Evolutionary conservation across 2,113 vertebrate genomes (phyloP).

Genomic region (Catagonus wagneri): DNA sequence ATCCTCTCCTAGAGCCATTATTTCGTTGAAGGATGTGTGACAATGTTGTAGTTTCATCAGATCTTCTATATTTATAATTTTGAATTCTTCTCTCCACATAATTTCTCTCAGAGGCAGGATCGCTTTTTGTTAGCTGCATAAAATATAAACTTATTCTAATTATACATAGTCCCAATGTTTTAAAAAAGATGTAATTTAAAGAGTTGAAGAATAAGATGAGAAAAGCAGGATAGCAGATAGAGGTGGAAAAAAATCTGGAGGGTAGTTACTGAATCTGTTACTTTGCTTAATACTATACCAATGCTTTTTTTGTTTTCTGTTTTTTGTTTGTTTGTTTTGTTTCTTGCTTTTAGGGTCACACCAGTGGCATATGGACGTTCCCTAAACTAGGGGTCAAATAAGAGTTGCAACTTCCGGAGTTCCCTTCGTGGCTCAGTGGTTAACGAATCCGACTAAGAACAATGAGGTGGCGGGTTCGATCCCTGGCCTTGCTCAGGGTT

Average conservation of each 20-base stretch:
- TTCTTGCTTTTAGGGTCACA: background rate
- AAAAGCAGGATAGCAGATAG: background rate
- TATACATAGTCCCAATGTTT: background rate
- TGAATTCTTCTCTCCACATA: background rate
- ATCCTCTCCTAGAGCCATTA: background rate
- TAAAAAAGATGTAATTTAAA: background rate
- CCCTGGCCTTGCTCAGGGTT: too few relatives aligned
- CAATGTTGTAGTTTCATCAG: background rate
- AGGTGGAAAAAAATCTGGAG: background rate
- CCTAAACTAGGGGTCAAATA: too few relatives aligned
- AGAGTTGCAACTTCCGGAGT: too few relatives aligned
- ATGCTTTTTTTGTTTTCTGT: background rate
- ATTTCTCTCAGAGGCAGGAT: background rate
- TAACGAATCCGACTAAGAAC: too few relatives aligned
- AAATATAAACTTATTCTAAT: background rate
- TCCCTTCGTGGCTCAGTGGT: too few relatives aligned
- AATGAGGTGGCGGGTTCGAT: too few relatives aligned
- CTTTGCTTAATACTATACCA: background rate
- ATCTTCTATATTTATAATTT: conserved; percentile 6
- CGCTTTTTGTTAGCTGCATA: background rate
- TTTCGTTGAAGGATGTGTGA: background rate
- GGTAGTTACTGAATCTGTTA: background rate
- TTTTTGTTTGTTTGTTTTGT: background rate
- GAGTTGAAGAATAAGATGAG: background rate
- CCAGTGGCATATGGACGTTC: too few relatives aligned